A percentile compares a stretch with the other conserved stretches of the same genome.
Evolutionary conservation across 1,140 invertebrate species (phyloP).

Genomic region (Calosoma granatense): DNA sequence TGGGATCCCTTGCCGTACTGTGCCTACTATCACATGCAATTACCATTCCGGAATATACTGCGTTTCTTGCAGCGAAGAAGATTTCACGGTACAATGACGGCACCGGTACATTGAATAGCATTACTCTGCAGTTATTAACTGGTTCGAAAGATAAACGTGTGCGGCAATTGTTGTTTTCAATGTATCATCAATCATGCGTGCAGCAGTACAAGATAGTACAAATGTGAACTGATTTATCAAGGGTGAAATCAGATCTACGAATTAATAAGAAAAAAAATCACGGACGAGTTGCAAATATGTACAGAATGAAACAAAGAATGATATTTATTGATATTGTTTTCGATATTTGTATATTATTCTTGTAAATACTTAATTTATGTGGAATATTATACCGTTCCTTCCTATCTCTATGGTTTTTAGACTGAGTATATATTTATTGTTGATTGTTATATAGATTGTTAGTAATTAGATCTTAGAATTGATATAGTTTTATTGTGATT

Average conservation of each 20-base stretch:
- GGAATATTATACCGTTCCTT: background rate
- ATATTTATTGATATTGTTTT: no score
- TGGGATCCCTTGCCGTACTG: constrained; percentile 77
- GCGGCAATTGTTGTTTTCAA: background rate
- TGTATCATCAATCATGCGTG: background rate
- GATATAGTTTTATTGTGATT: no score
- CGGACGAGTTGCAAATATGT: background rate
- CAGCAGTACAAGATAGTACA: background rate
- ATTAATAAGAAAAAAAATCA: no score
- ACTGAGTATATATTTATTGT: constrained; percentile 2
- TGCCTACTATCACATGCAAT: constrained; percentile 68
- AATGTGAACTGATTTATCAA: constrained; percentile 4
- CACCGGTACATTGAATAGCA: constrained; percentile 24
- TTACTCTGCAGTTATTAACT: no score
- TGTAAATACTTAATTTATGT: constrained; percentile 8
- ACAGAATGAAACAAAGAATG: background rate
- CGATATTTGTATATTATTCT: no score
- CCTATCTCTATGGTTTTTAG: background rate
- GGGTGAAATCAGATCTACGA: no score
- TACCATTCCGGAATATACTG: constrained; percentile 52
- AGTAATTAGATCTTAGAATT: background rate
- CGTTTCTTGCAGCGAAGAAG: constrained; percentile 34
- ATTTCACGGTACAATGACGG: constrained; percentile 27
- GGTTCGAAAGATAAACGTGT: background rate
- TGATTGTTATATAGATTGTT: background rate